A percentile compares a stretch with the other conserved stretches of the same genome.
phyloP scores from a whole-genome alignment of 2,888 invertebrate species.

The Ennomos fuscantarius region DNA sequence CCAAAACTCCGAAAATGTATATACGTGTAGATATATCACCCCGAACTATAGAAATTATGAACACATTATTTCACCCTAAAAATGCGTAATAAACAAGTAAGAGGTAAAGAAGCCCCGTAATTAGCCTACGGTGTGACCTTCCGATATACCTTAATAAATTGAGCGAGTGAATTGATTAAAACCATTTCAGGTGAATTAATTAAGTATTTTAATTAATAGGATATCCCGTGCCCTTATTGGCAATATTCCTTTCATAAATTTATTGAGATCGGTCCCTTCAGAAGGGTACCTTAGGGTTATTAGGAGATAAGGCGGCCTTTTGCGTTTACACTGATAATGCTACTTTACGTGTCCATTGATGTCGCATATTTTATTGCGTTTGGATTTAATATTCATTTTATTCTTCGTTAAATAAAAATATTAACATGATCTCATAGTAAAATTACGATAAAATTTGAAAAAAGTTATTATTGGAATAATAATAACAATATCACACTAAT shows the following conservation, averaged over 20 bases:
- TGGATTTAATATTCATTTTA: slow-evolving; percentile 13
- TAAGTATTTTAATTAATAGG: slow-evolving; percentile 85
- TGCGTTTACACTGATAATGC: slow-evolving; percentile 57
- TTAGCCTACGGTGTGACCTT: slow-evolving; percentile 52
- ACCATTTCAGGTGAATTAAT: slow-evolving; percentile 85
- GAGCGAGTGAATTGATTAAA: slow-evolving; percentile 82
- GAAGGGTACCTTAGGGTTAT: slow-evolving; percentile 66
- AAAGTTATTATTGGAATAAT: too few species aligned
- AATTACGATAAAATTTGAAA: too few species aligned
- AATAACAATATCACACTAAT: too few species aligned
- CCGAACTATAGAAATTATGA: slow-evolving; percentile 7
- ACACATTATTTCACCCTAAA: slow-evolving; percentile 23
- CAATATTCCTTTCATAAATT: slow-evolving; percentile 85
- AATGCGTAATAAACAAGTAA: slow-evolving; percentile 43
- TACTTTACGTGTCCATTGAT: slow-evolving; percentile 50
- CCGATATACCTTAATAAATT: slow-evolving; percentile 81
- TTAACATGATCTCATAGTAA: too few species aligned
- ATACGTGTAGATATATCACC: too few species aligned
- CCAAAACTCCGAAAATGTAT: too few species aligned
- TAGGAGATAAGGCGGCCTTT: slow-evolving; percentile 67
- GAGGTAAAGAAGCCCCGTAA: slow-evolving; percentile 44
- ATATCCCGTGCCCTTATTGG: slow-evolving; percentile 82
- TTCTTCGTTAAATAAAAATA: not conserved
- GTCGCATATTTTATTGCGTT: slow-evolving; percentile 34
- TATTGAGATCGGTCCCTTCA: slow-evolving; percentile 81